phyloP scores from a whole-genome alignment of 2,888 invertebrate species.

The Aleiodes leptofemur region DNA sequence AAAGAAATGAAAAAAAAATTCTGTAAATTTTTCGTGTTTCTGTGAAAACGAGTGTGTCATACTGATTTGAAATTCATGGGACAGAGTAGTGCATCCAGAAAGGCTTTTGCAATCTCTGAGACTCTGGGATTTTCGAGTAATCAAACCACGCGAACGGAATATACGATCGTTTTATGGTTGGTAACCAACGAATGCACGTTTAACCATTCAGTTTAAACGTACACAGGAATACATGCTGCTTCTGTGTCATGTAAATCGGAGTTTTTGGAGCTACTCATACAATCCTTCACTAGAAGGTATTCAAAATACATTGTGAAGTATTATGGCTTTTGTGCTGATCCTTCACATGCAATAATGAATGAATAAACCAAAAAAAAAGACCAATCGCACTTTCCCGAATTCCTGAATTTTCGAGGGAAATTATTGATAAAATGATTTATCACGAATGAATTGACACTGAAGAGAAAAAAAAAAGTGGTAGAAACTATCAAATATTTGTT shows the following conservation, averaged over 20 bases:
- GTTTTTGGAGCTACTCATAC: background rate
- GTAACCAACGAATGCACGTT: constrained; percentile 20
- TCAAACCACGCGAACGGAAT: constrained; percentile 26
- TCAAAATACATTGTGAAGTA: constrained; percentile 10
- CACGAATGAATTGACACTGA: no score
- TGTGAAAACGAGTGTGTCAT: background rate
- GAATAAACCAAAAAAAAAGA: background rate
- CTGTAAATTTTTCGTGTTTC: background rate
- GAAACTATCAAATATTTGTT: no score
- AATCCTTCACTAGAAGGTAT: background rate
- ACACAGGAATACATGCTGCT: constrained; percentile 11
- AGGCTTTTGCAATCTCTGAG: constrained; percentile 15
- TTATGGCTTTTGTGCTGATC: constrained; percentile 9
- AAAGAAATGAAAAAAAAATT: no score
- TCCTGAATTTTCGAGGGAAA: background rate
- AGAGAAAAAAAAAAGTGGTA: no score
- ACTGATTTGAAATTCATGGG: constrained; percentile 27
- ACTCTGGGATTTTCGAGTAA: constrained; percentile 17
- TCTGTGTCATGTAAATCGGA: constrained; percentile 23
- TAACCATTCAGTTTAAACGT: constrained; percentile 26
- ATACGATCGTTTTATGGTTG: constrained; percentile 28
- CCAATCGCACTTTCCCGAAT: background rate
- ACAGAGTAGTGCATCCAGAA: constrained; percentile 14
- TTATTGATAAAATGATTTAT: background rate
- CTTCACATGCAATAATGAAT: background rate